Conservation (phyloP, 2,888 invertebrate species). For the Gerris lacustris region DNA sequence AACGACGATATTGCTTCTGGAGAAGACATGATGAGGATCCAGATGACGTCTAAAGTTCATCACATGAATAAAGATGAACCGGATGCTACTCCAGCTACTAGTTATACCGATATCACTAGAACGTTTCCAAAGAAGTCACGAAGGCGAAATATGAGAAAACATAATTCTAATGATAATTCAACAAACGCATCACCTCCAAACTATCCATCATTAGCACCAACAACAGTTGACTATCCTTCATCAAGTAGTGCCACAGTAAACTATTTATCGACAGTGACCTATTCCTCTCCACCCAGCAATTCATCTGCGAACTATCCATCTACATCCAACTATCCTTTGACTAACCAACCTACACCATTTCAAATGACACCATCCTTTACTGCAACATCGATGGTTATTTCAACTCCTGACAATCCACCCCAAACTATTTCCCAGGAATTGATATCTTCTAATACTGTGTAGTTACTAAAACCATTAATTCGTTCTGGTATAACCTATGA, state of each 20-base stretch:
- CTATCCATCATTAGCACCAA: background rate
- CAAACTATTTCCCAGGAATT: background rate
- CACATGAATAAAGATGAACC: background rate
- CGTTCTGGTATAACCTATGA: no score
- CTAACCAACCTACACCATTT: background rate
- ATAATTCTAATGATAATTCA: background rate
- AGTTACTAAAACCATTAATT: no score
- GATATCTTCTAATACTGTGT: no score
- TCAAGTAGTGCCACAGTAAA: background rate
- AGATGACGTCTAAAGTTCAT: background rate
- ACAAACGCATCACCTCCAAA: background rate
- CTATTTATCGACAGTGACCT: background rate
- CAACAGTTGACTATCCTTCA: background rate
- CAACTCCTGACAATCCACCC: background rate
- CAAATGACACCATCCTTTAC: background rate
- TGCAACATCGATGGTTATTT: background rate
- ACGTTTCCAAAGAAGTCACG: background rate
- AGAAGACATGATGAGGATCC: background rate
- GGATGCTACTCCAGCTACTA: background rate
- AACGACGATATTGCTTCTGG: background rate
- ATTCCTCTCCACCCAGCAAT: background rate
- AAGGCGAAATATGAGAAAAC: background rate
- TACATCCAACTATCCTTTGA: background rate
- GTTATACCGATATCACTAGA: background rate
- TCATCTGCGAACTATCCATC: background rate